Conservation (phyloP, 2,888 invertebrate species). For the Nephrotoma appendiculata region DNA sequence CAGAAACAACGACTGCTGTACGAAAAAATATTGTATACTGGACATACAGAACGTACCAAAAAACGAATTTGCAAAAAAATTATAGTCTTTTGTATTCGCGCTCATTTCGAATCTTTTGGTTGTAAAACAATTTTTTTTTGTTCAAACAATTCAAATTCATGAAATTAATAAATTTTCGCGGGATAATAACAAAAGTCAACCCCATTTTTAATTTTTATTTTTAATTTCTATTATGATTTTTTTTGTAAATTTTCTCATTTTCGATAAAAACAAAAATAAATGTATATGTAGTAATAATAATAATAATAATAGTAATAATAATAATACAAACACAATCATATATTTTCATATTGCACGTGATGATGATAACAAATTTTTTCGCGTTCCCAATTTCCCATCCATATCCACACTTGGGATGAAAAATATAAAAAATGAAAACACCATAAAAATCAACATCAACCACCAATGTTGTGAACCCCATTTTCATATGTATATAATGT, state of each 20-base stretch:
- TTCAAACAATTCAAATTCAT: conserved; percentile 1
- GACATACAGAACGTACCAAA: neutral
- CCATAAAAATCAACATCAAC: neutral
- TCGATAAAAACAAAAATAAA: neutral
- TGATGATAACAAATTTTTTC: conserved; percentile 1
- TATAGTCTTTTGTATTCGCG: neutral
- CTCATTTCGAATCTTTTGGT: conserved; percentile 1
- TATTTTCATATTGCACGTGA: neutral
- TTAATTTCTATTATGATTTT: conserved; percentile 3
- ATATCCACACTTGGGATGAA: neutral
- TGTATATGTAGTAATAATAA: neutral
- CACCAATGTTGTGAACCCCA: neutral
- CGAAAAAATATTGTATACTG: neutral
- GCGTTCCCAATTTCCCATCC: neutral
- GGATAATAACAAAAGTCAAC: conserved; percentile 5
- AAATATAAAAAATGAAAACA: neutral
- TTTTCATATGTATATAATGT: neutral
- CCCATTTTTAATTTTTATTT: neutral
- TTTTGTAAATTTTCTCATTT: conserved; percentile 1
- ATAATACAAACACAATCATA: conserved; percentile 1
- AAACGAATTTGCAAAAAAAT: neutral
- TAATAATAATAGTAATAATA: neutral
- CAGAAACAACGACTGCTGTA: neutral
- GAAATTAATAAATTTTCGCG: conserved; percentile 6
- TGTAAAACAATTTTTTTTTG: neutral